A percentile compares a stretch with the other conserved stretches of the same genome.
phyloP scores from a whole-genome alignment of 2,797 vertebrate species.

The Gambusia yucatana region DNA sequence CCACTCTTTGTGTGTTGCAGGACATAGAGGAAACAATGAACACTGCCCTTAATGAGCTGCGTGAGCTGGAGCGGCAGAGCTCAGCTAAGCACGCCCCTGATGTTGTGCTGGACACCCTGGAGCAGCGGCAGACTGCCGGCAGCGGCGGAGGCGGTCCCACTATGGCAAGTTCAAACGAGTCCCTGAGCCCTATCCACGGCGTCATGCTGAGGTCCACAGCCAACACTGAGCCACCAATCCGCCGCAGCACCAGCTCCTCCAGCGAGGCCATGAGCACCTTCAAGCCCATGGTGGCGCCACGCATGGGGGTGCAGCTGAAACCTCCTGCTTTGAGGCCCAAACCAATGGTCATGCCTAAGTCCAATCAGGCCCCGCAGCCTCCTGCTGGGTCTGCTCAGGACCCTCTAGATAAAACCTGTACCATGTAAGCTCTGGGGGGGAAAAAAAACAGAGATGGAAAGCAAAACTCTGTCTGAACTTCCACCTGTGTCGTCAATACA shows the following conservation, averaged over 20 bases:
- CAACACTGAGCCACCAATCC: constrained; percentile 87
- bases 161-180: constrained; percentile 83
- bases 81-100: constrained; percentile 95
- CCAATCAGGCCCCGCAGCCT: constrained; percentile 72
- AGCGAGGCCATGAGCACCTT: constrained; percentile 97
- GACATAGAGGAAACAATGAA: constrained; percentile 99
- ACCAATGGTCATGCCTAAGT: constrained; percentile 93
- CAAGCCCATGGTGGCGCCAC: constrained; percentile 91
- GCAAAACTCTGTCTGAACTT: constrained; percentile 21
- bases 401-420: constrained; percentile 95
- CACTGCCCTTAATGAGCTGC: constrained; percentile 94
- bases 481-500: constrained; percentile 41
- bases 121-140: constrained; percentile 88
- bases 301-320: constrained; percentile 97
- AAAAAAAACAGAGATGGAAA: constrained; percentile 5
- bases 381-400: constrained; percentile 83
- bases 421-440: constrained; percentile 85
- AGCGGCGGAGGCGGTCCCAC: constrained; percentile 81
- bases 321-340: constrained; percentile 97
- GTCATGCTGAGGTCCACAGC: constrained; percentile 75
- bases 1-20: constrained; percentile 71
- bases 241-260: constrained; percentile 90
- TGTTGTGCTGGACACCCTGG: constrained; percentile 97
- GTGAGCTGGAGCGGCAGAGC: constrained; percentile 96
- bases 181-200: constrained; percentile 83